Base-by-base conservation (phyloP, 1,140 invertebrate species). In the Callitettix versicolor region DNA sequence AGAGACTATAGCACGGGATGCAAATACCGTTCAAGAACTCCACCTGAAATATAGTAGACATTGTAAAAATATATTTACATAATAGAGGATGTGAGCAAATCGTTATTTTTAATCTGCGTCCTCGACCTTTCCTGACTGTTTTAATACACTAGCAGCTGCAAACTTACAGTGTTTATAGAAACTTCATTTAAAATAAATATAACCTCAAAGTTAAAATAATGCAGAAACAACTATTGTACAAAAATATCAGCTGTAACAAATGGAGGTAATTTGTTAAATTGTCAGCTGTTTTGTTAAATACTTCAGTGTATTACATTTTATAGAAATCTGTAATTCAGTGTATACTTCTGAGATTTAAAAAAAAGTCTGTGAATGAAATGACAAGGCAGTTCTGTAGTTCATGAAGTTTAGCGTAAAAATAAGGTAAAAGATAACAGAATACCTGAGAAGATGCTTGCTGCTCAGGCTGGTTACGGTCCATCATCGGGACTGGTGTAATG, bases 21-120 rank as follows among this genome's bases (percentile, higher is more conserved):
- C 87, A 91, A 61, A 91, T 90, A 12, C 82, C 82, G 56, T 73
- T 79, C 33, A 91, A 68, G 67, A 91, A 90, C 1, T 84, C 85
- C 24, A 88, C 85, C 83, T 86, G 65, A 58, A 48, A 49, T 11
- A 26, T 2, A 49, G 6, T 12, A 41, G 14, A 41, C 14, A 41
- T 3, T 5, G 14, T 5, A 5, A 41, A 41, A 41, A 15, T 41
- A 15, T 3, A 41, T 36, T 36, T n/a, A 9, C n/a, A 9, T 36
- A 36, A 20, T n/a, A n/a, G n/a, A n/a, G 14, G 14, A 41, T 41
- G 40, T 41, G 14, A 41, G 14, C 3, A 5, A 5, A 12, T 5
- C 3, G 40, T 41, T 20, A 5, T 41, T 4, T 5, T 15, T 20
- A 3, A 3, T 5, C 3, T 3, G 14, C 14, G 14, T n/a, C 14